Evolutionary conservation across 2,888 invertebrate genomes (phyloP), one percentile per base, ranked within the genome.

Genomic region (Drosophila nr. fundita): DNA sequence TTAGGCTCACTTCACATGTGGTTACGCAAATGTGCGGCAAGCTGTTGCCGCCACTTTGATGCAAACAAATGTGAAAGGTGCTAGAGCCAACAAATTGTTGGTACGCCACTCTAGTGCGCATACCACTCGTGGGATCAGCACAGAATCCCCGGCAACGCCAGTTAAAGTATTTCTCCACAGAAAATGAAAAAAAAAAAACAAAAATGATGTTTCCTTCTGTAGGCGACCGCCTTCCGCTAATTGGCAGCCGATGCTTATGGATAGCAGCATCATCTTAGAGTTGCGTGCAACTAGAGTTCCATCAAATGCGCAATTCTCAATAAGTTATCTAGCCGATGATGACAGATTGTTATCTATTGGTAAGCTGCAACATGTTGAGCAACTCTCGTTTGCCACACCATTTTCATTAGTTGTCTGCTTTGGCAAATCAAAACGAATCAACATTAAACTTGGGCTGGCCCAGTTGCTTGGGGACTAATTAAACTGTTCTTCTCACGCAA

Each of bases 371-470:
- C n/a, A 21, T 30, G 34, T 36, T 36, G 4, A 18, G 21, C 27
- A 27, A 55, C 18, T 76, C 71, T 79, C 69, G 78, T 78, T 83
- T 77, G 29, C 42, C 50, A 27, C 36, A 32, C 48, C 29, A 40
- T 55, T 58, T 66, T 57, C 27, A 21, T 62, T 27, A 29, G 50
- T 42, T 49, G 24, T 34, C 45, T 40, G 40, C 10, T 53, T 42
- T 11, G 7, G 63, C 61, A 88, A 80, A 85, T 77, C 73, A 68
- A 80, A 88, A 85, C 63, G 76, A 77, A 87, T 76, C 79, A 80
- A 72, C 63, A 59, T n/a, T 53, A 40, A 34, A 15, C 10, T 61
- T 45, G 42, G 38, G 32, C 15, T 24, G 2, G 48, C 29, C 10
- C 45, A 21, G 27, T 36, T 27, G 59, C 49, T 78, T 40, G 61